Base-by-base conservation (phyloP, 2,888 invertebrate species). In the Scaptomyza tumidula region DNA sequence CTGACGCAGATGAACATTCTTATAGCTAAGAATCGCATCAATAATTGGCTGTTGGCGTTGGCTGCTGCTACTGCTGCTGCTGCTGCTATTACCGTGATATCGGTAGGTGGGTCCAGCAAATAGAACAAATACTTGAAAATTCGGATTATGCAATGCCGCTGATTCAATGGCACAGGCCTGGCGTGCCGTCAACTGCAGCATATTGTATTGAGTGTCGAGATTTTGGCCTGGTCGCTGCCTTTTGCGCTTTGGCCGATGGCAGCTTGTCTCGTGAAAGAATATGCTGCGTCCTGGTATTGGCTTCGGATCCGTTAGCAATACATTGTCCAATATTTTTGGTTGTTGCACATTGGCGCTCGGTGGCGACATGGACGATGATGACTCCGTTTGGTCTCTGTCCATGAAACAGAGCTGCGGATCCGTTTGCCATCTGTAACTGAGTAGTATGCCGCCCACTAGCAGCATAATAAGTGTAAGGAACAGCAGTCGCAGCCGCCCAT, bases 221-320 rank as follows among this genome's bases (percentile, higher is more conserved):
- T 13, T 56, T 19, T 53, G 71, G 6, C 71, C 74, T 0, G 49
- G 33, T 0, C 73, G 65, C 46, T 60, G 73, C 1, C 50, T 27
- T 35, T 16, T 76, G 10, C 78, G 74, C 7, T 45, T 72, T 1
- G 67, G 61, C 10, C 58, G 31, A 9, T 81, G 83, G 39, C 92
- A 92, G 19, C 91, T 90, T 6, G 92, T 92, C 73, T 92, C 92
- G 48, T 92, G 92, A 68, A 92, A 92, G 67, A 92, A 92, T 71
- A 92, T 92, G 63, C 86, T 91, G 44, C 80, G 89, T 6, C 91
- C 91, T 3, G 84, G 80, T 19, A 62, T 75, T 7, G 92, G 92
- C 39, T 86, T 89, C 1, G 80, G 83, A 13, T 84, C 77, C 4
- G 86, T 79, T n/a, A 83, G 50, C 41, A 92, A 69, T 13, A 92